Percentiles rank a stretch among this genome's conserved stretches.
phyloP scores from a whole-genome alignment of 2,888 invertebrate genomes.

The Idaea dimidiata region DNA sequence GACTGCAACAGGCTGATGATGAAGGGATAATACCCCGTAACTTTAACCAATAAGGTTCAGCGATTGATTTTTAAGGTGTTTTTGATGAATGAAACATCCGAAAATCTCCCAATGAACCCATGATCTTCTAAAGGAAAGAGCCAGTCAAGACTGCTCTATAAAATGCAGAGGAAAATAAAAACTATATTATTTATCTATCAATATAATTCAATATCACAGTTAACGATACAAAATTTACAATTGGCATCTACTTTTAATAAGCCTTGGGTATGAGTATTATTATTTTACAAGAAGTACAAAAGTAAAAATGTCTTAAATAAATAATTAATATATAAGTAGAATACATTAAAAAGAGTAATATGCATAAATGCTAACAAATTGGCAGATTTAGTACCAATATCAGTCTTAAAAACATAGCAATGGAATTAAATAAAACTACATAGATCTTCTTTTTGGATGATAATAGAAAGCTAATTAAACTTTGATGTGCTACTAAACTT shows the following conservation, averaged over 20 bases:
- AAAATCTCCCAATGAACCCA: too few species aligned
- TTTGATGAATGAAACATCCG: too few species aligned
- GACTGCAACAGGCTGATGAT: too few species aligned
- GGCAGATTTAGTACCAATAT: not conserved
- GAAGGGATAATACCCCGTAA: too few species aligned
- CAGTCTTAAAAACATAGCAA: not conserved
- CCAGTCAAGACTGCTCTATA: not conserved
- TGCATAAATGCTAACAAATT: not conserved
- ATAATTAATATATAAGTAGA: slow-evolving; percentile 10
- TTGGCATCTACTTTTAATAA: slow-evolving; percentile 29
- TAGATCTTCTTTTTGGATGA: too few species aligned
- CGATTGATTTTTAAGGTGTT: too few species aligned
- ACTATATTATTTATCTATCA: slow-evolving; percentile 20
- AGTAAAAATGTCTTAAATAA: slow-evolving; percentile 33
- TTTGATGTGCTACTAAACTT: too few species aligned
- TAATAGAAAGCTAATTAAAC: too few species aligned
- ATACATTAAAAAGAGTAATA: not conserved
- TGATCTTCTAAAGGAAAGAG: too few species aligned
- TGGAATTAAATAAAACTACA: not conserved
- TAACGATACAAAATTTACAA: slow-evolving; percentile 65
- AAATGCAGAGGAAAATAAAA: slow-evolving; percentile 9
- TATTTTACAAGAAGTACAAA: slow-evolving; percentile 14
- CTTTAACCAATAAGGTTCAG: too few species aligned
- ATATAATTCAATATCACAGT: slow-evolving; percentile 59
- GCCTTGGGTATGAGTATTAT: not conserved